Base-by-base conservation (phyloP, 2,888 invertebrate species). In the Cryptocephalus moraei region DNA sequence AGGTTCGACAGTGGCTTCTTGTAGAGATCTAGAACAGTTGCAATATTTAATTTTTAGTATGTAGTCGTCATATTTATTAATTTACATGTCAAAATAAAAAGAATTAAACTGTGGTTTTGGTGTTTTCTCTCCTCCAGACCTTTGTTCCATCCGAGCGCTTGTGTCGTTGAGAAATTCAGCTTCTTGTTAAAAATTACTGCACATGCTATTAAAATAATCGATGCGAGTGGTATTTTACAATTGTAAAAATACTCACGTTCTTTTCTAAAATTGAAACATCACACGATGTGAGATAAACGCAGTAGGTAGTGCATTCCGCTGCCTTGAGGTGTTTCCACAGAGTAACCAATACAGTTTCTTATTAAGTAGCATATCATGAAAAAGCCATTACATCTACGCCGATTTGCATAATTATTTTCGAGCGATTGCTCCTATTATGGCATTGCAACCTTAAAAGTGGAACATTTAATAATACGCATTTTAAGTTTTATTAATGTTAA, bases 21-120 rank as follows among this genome's bases (percentile, higher is more conserved):
- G 47, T 48, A 51, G 46, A 47, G 39, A 40, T 40, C 49, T 36
- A 34, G 44, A 44, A 43, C 39, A 39, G 45, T 41, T 45, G 45
- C 45, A 50, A 50, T 47, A 50, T 47, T 50, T 43, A 39, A 36
- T 44, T 44, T 34, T 41, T 49, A 49, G 44, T 9, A 39, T 33
- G 45, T 22, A 14, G 9, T 12, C 36, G 13, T 33, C 43, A 47
- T 47, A 49, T 49, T 49, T 49, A 47, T 49, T 49, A 44, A 47
- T 47, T 38, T 40, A 22, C n/a, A 47, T 43, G 44, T 41, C 43
- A 44, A 48, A 51, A 46, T 51, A 48, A 51, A 51, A 42, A 36
- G 41, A 34, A 22, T 9, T 22, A 44, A 44, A 11, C n/a, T 11
- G 11, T 42, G 22, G 10, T 32, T 40, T 34, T 46, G 22, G 8